phyloP scores from a whole-genome alignment of 2,113 vertebrate genomes.

The Cricetomys ansorgei region DNA sequence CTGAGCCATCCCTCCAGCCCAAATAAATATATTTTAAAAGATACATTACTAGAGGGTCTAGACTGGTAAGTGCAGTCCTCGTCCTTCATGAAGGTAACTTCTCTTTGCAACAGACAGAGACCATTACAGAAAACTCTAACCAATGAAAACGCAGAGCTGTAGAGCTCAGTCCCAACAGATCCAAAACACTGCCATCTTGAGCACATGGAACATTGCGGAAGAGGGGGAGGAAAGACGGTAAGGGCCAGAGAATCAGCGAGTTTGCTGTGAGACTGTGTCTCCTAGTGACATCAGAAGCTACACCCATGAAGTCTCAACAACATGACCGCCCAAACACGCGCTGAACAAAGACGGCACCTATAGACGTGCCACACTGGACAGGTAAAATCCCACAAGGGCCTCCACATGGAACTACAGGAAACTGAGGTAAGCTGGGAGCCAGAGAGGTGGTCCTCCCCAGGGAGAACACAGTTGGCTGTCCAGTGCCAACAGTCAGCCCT shows the following conservation, averaged over 20 bases:
- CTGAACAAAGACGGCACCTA: neutral
- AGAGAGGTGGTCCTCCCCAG: neutral
- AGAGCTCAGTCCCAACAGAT: neutral
- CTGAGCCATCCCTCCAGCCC: neutral
- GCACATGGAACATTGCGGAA: neutral
- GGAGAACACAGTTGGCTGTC: neutral
- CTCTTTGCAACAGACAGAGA: neutral
- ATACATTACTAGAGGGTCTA: neutral
- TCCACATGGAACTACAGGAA: neutral
- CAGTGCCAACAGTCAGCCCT: neutral
- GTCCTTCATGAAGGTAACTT: neutral
- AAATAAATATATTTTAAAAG: neutral
- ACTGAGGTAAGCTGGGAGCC: neutral
- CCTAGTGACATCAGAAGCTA: neutral
- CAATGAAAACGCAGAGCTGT: neutral
- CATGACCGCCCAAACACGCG: neutral
- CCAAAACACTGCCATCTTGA: neutral
- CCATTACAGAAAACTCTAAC: neutral
- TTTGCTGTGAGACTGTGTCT: neutral
- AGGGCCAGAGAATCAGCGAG: neutral
- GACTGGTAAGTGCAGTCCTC: neutral
- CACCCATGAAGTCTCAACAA: neutral
- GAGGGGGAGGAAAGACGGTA: neutral
- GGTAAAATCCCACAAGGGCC: neutral
- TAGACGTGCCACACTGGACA: accelerated